Conservation (phyloP, 2,113 vertebrate genomes). For the Sylvilagus bachmani region DNA sequence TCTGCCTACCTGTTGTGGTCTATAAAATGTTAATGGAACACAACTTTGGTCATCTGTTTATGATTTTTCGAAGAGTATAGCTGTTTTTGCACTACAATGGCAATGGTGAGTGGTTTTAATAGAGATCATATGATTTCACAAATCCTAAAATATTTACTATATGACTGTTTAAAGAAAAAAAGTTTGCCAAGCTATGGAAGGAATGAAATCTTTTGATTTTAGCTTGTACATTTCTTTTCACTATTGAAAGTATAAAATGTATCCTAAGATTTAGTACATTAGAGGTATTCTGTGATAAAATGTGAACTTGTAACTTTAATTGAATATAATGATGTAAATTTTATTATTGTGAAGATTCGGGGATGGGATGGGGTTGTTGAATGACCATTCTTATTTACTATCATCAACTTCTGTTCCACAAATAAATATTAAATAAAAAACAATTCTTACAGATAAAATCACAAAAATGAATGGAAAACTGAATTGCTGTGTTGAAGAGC, state of each 20-base stretch:
- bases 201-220: slow-evolving; percentile 39
- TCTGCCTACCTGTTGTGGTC: not conserved
- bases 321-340: slow-evolving; percentile 69
- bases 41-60: not conserved
- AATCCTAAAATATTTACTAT: slow-evolving; percentile 41
- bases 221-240: not conserved
- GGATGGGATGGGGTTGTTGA: not conserved
- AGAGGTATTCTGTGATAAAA: slow-evolving; percentile 56
- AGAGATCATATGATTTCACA: not conserved
- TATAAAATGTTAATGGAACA: slow-evolving; percentile 4
- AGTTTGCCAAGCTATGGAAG: not conserved
- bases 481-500: not conserved
- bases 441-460: slow-evolving; percentile 71
- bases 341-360: slow-evolving; percentile 47
- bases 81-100: not conserved
- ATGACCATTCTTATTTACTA: not conserved
- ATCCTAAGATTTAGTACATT: slow-evolving; percentile 51
- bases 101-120: not conserved
- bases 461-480: not conserved
- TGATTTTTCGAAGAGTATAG: not conserved
- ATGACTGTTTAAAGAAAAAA: not conserved
- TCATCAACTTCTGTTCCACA: slow-evolving; percentile 67
- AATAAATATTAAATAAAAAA: slow-evolving; percentile 75
- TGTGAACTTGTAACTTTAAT: slow-evolving; percentile 66
- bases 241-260: not conserved